phyloP scores from a whole-genome alignment of 2,888 invertebrate species.

The Empis stercorea region DNA sequence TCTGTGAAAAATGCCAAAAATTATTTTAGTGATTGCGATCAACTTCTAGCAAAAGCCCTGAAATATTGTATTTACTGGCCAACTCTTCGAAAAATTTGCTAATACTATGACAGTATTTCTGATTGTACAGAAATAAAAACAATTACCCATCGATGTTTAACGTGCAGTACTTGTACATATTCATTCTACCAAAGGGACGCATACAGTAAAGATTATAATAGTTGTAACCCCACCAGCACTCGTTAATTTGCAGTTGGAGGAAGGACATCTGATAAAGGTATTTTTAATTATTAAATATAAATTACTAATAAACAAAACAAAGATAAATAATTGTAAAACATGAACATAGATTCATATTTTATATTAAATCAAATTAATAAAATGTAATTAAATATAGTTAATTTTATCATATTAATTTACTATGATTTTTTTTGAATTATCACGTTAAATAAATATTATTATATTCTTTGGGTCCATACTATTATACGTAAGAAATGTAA shows the following conservation, averaged over 20 bases:
- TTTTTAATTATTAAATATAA: too few relatives aligned
- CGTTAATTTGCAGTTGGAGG: neutral
- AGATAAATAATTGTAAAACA: too few relatives aligned
- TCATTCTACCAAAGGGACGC: slow-evolving; percentile 1
- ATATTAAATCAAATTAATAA: too few relatives aligned
- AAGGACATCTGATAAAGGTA: slow-evolving; percentile 1
- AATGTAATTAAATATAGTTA: too few relatives aligned
- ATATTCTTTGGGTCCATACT: too few relatives aligned
- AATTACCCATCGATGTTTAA: neutral
- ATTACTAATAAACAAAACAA: too few relatives aligned
- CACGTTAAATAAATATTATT: too few relatives aligned
- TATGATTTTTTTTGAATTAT: too few relatives aligned
- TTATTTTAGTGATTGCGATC: neutral
- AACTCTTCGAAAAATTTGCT: neutral
- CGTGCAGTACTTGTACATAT: neutral
- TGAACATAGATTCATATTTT: too few relatives aligned
- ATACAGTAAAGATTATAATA: slow-evolving; percentile 1
- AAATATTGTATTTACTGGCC: neutral
- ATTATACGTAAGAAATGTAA: too few relatives aligned
- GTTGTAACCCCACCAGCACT: slow-evolving; percentile 4
- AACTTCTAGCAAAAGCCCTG: neutral
- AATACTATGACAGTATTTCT: neutral
- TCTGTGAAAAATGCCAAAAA: neutral
- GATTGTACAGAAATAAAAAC: slow-evolving; percentile 2
- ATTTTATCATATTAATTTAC: too few relatives aligned